phyloP scores from a whole-genome alignment of 53 echinoderm and acorn worm genomes.

The Paracentrotus lividus region DNA sequence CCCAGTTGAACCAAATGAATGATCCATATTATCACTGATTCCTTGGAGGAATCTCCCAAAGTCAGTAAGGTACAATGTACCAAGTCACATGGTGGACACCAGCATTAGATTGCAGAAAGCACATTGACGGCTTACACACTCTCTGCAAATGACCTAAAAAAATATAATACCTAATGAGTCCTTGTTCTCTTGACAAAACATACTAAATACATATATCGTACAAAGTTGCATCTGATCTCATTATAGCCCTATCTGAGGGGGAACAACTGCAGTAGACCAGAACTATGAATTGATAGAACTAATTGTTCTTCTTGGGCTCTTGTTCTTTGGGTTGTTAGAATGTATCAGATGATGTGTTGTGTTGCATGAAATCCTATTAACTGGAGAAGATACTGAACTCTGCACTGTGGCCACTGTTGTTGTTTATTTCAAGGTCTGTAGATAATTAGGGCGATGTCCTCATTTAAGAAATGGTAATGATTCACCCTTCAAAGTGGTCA shows the following conservation, averaged over 20 bases:
- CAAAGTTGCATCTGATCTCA: background rate
- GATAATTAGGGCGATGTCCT: background rate
- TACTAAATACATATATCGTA: no score
- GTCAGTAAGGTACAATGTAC: no score
- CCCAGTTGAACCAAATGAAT: background rate
- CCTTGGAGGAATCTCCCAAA: background rate
- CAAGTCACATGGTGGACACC: background rate
- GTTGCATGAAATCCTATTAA: slow-evolving; percentile 65
- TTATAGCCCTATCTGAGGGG: background rate
- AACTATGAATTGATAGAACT: background rate
- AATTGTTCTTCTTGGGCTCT: slow-evolving; percentile 37
- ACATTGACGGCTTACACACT: background rate
- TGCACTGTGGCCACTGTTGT: background rate
- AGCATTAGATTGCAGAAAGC: background rate
- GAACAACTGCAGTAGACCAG: slow-evolving; percentile 3
- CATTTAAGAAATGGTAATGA: background rate
- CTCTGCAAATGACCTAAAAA: background rate
- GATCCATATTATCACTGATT: background rate
- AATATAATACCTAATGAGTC: background rate
- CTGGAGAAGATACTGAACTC: background rate
- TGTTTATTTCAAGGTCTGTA: background rate
- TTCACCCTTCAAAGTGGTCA: background rate
- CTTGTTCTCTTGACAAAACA: background rate
- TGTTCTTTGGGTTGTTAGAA: background rate
- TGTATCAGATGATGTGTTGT: background rate